Conservation (phyloP, 2,888 invertebrate species). For the Gasteruption jaculator region DNA sequence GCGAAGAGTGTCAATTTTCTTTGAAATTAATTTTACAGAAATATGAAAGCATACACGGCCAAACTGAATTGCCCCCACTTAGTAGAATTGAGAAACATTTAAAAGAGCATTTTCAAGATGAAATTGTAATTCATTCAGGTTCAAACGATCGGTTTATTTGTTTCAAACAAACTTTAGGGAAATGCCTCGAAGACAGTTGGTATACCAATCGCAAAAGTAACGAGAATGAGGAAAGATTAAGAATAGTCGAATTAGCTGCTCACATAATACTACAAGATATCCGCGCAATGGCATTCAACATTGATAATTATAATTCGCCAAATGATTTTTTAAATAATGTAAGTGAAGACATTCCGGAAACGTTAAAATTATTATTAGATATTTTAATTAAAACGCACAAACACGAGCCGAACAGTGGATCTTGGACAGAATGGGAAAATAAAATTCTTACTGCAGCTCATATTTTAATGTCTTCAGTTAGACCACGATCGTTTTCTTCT, state of each 20-base stretch:
- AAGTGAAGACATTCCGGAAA: slow-evolving; percentile 6
- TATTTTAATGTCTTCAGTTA: slow-evolving; percentile 13
- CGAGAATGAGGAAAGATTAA: slow-evolving; percentile 9
- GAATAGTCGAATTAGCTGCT: slow-evolving; percentile 9
- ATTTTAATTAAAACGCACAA: slow-evolving; percentile 14
- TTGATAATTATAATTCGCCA: slow-evolving; percentile 7
- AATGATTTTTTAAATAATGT: slow-evolving; percentile 12
- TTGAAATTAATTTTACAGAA: slow-evolving; percentile 9
- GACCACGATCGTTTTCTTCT: slow-evolving; percentile 15
- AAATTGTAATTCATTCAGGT: slow-evolving; percentile 2
- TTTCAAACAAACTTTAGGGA: slow-evolving; percentile 12
- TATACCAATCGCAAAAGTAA: slow-evolving; percentile 8
- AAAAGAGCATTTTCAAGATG: slow-evolving; percentile 7
- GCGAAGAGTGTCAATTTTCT: slow-evolving; percentile 16
- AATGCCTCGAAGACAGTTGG: slow-evolving; percentile 12
- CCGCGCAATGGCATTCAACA: slow-evolving; percentile 5
- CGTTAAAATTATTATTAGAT: slow-evolving; percentile 12
- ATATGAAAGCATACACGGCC: neutral
- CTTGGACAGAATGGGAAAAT: slow-evolving; percentile 3
- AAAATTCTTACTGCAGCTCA: slow-evolving; percentile 9
- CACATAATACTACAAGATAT: slow-evolving; percentile 6
- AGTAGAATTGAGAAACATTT: slow-evolving; percentile 6
- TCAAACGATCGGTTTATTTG: slow-evolving; percentile 14
- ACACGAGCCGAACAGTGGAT: neutral
- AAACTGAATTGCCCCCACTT: slow-evolving; percentile 2